A percentile compares a stretch with the other conserved stretches of the same genome.
Conservation (phyloP, 2,888 invertebrate genomes). For the Punctoribates punctum region DNA sequence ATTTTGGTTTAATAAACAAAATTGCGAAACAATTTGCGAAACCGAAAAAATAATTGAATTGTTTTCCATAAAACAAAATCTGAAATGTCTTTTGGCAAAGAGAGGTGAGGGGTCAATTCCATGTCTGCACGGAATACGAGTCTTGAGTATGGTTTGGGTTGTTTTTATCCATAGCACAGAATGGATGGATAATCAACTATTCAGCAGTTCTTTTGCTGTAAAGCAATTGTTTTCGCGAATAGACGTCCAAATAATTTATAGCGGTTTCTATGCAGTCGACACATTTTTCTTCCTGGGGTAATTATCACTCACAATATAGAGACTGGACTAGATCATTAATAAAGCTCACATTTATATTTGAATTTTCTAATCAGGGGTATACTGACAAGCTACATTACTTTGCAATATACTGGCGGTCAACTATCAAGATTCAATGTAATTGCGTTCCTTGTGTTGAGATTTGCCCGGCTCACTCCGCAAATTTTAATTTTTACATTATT, state of each 20-base stretch:
- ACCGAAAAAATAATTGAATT: not conserved
- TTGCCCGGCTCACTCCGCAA: not conserved
- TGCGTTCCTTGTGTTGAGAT: not conserved
- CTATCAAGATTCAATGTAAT: not conserved
- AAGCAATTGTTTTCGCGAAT: not conserved
- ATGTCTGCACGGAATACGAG: constrained; percentile 14
- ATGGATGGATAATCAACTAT: not conserved
- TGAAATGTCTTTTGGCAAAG: not conserved
- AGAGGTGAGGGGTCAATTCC: not conserved
- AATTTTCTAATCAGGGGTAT: constrained; percentile 20
- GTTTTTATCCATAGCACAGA: not conserved
- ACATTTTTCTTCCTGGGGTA: constrained; percentile 35
- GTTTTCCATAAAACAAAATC: constrained; percentile 1
- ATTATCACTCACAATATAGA: not conserved
- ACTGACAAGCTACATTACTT: constrained; percentile 27
- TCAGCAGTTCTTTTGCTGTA: not conserved
- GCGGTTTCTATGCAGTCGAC: constrained; percentile 9
- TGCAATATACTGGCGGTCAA: constrained; percentile 7
- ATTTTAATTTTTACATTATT: not conserved
- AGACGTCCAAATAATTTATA: not conserved
- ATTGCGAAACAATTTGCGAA: too few species aligned
- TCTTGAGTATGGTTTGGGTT: not conserved
- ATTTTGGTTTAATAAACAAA: too few species aligned
- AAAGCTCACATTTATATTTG: too few species aligned
- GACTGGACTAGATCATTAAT: too few species aligned